Evolutionary conservation across 1,140 invertebrate genomes (phyloP).

Genomic region (Vanessa tameamea): DNA sequence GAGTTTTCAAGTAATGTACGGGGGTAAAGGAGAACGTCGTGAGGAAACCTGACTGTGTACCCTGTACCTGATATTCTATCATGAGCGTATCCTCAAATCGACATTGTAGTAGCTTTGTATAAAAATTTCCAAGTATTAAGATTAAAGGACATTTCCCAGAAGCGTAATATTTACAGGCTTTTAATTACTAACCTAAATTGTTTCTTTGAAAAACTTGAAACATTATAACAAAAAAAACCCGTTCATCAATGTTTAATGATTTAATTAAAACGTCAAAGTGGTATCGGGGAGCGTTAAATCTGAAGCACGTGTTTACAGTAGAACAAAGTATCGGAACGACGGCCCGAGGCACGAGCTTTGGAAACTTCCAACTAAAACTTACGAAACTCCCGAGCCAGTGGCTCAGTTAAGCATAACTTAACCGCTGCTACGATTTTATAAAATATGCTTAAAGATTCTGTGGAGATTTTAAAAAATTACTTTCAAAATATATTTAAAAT

Average conservation of each 20-base stretch:
- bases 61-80: no score
- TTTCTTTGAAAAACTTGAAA: not conserved
- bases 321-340: constrained; percentile 24
- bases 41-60: no score
- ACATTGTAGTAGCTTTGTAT: no score
- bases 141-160: no score
- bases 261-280: constrained; percentile 21
- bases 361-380: constrained; percentile 25
- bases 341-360: constrained; percentile 21
- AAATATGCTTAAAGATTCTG: constrained; percentile 21
- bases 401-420: constrained; percentile 33
- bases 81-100: no score
- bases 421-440: constrained; percentile 24
- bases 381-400: constrained; percentile 23
- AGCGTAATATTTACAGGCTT: no score
- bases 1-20: no score
- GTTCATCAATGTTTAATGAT: constrained; percentile 7
- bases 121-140: no score
- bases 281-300: constrained; percentile 24
- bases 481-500: no score
- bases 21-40: no score
- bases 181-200: no score
- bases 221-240: not conserved
- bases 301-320: constrained; percentile 29
- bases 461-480: not conserved